Percentiles rank a stretch among this genome's conserved stretches.
Conservation (phyloP, 2,113 vertebrate genomes). For the Diadophis punctatus region DNA sequence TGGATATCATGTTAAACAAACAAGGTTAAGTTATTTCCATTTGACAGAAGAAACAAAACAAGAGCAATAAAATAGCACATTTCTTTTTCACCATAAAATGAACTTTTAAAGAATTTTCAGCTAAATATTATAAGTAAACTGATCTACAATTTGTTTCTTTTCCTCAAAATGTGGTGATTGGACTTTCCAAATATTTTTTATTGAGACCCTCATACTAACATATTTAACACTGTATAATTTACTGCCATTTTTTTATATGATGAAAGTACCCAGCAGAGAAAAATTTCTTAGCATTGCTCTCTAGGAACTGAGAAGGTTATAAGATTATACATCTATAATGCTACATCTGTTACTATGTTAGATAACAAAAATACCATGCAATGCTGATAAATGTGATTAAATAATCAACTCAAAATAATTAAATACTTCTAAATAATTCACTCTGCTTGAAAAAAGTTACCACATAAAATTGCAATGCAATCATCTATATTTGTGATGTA, state of each 20-base stretch:
- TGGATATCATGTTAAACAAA: background rate
- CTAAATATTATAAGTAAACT: background rate
- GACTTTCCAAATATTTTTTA: conserved; percentile 39
- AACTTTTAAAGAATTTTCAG: background rate
- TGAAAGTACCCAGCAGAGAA: conserved; percentile 40
- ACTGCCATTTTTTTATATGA: conserved; percentile 46
- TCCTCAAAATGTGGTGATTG: conserved; percentile 31
- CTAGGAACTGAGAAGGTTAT: conserved; percentile 53
- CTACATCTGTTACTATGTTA: conserved; percentile 48
- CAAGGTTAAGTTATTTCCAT: background rate
- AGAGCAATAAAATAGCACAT: background rate
- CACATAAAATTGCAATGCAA: conserved; percentile 74
- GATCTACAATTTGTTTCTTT: background rate
- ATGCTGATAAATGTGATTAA: conserved; percentile 63
- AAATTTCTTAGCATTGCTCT: conserved; percentile 30
- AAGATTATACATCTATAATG: conserved; percentile 49
- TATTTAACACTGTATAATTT: conserved; percentile 57
- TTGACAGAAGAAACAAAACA: background rate
- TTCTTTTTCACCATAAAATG: background rate
- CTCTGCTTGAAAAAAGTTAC: conserved; percentile 62
- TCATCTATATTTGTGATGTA: conserved; percentile 71
- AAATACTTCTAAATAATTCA: conserved; percentile 63
- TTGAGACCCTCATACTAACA: conserved; percentile 44
- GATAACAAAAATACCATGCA: conserved; percentile 49
- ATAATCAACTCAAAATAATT: conserved; percentile 60